These are phyloP conservation scores for Ellobius talpinus DNA, from an alignment of 2,113 vertebrate species.

Conservation along the genomic window DNA sequence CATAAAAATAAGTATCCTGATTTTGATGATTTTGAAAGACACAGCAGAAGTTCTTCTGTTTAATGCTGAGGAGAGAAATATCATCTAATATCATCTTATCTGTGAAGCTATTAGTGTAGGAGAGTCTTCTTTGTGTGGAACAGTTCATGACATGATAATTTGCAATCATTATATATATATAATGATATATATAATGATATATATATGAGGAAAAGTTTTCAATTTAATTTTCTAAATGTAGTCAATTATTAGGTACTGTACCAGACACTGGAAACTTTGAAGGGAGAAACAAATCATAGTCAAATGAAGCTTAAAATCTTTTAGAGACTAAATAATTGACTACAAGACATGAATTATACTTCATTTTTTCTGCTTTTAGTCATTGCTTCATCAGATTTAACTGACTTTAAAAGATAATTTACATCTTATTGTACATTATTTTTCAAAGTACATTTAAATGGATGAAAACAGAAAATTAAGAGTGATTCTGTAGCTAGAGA, in stretches of 20 bases:
- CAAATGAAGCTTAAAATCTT: constrained; percentile 23
- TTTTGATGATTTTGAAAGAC: not conserved
- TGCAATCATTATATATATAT: constrained; percentile 32
- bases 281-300: not conserved
- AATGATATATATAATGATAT: not conserved
- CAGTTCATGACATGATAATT: not conserved
- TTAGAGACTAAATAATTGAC: not conserved
- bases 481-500: not conserved
- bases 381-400: constrained; percentile 39
- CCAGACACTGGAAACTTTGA: not conserved
- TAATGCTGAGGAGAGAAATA: not conserved
- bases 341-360: not conserved
- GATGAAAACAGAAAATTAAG: not conserved
- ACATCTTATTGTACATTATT: not conserved
- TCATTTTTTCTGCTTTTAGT: no score
- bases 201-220: constrained; percentile 17
- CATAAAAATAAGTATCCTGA: not conserved
- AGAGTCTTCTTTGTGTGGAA: not conserved
- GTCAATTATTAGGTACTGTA: constrained; percentile 3
- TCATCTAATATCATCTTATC: not conserved
- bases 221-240: constrained; percentile 36
- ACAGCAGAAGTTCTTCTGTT: not conserved
- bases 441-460: constrained; percentile 44
- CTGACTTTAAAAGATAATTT: constrained; percentile 37
- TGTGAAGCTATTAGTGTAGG: not conserved